Evolutionary conservation across 2,888 invertebrate species (phyloP).

Genomic region (Synanthedon vespiformis): DNA sequence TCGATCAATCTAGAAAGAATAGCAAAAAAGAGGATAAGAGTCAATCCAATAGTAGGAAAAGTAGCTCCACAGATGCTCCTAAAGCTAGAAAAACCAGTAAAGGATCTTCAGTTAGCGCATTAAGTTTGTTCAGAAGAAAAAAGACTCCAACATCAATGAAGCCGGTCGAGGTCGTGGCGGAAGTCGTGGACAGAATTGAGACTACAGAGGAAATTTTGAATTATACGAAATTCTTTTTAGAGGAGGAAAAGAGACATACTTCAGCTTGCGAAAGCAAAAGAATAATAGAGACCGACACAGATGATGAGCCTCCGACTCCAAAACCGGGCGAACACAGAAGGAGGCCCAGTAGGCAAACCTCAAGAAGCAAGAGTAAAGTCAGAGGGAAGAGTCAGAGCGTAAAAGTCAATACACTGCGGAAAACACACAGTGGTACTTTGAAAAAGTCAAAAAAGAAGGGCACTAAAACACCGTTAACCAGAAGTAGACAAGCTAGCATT

Average conservation of each 20-base stretch:
- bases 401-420: conserved; percentile 55
- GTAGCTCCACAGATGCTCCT: conserved; percentile 38
- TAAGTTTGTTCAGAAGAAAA: conserved; percentile 53
- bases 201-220: conserved; percentile 45
- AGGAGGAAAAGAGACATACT: conserved; percentile 49
- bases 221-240: conserved; percentile 48
- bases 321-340: conserved; percentile 52
- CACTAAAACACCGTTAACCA: conserved; percentile 37
- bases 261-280: conserved; percentile 27
- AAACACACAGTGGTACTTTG: conserved; percentile 58
- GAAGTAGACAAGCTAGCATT: conserved; percentile 56
- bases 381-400: conserved; percentile 58
- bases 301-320: conserved; percentile 48
- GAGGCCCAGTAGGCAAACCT: conserved; percentile 55
- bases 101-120: conserved; percentile 53
- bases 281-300: conserved; percentile 33
- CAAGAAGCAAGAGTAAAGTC: conserved; percentile 59
- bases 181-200: conserved; percentile 34
- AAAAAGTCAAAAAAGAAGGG: conserved; percentile 59
- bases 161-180: conserved; percentile 51
- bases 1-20: conserved; percentile 48
- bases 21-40: conserved; percentile 54
- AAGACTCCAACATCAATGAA: conserved; percentile 49
- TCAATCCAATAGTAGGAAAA: conserved; percentile 38
- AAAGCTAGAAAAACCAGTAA: conserved; percentile 55